Base-by-base conservation (phyloP, 2,797 vertebrate species). In the Anisognathus igniventris region DNA sequence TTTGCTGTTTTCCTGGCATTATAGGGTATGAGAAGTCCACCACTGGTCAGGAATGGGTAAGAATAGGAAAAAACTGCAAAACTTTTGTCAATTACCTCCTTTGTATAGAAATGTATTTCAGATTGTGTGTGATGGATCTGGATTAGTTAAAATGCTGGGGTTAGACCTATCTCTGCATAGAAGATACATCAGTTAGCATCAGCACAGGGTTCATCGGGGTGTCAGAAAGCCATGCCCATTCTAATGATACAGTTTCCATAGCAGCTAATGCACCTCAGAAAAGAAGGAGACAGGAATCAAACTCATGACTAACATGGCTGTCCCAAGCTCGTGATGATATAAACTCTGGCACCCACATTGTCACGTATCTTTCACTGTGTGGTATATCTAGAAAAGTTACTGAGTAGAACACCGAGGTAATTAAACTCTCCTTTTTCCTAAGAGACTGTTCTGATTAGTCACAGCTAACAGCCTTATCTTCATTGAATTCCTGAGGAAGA, bases 181-280 rank as follows among this genome's bases (percentile, higher is more conserved):
- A 79, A 72, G 71, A 48, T 57, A 23, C 2, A 62, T 79, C 28
- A n/a, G 84, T 95, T 89, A 92, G 60, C 40, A 39, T 64, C 78
- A 93, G 54, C 53, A 79, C 40, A 77, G 72, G 18, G 54, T 93
- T 97, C 93, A 87, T 66, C 40, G 78, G 68, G 35, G 47, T 95
- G 76, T 94, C 94, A 86, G 66, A 77, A 81, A 91, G 78, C 70
- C 64, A n/a, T 92, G 73, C 92, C 92, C 88, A 20, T 95, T 85
- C 64, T 75, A 83, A 62, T 80, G 87, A 68, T n/a, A 57, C 28
- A 47, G 96, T 97, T 96, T 92, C 96, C 94, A 96, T 97, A 96
- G 96, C 78, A 96, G 96, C 96, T 95, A 94, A 95, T 81, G 70
- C 65, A 88, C 48, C 75, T 86, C 57, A 92, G 74, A 77, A 64